Base-by-base conservation (phyloP, 1,140 invertebrate species). In the Euschistus heros region DNA sequence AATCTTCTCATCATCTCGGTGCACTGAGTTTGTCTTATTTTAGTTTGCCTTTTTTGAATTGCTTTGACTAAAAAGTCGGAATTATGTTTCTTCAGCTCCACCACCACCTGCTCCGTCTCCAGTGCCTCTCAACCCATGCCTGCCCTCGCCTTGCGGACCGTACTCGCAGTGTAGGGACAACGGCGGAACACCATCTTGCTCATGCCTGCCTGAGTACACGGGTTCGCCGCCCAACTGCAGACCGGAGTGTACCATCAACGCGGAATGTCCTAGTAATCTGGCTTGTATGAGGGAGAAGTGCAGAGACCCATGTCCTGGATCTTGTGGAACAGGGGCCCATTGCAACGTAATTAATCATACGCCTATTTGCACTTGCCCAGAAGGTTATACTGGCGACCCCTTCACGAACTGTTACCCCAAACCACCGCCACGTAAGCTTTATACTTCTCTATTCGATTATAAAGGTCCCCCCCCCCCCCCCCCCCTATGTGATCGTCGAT, bases 341-440 rank as follows among this genome's bases (percentile, higher is more conserved):
- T 92, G 89, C 72, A 78, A 80, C 60, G 83, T 89, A 4, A 82
- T 83, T 60, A 86, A 87, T 71, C 86, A 89, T 71, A 82, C 84
- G 27, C 84, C 86, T 14, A 84, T 83, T 69, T 90, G 87, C 68
- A 81, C 79, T 64, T 90, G 88, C 72, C 79, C 82, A 26, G 69
- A 77, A 42, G 82, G 82, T 63, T 85, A 80, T 72, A 80, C 80
- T 44, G 87, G 88, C 64, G 86, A 89, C 78, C 82, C 88, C 37
- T 86, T 87, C 69, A 77, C 82, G 33, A 74, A 79, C 54, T 90
- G 87, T 72, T 72, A 70, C 67, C 76, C 67, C 14, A 68, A 65
- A 44, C 67, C 67, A 59, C 69, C 67, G 50, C 18, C 52, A 64
- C 62, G 68, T 69, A 65, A 69, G 65, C 13, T 13, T 52, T 13